These are phyloP conservation scores for Chromoteleia sp. DNA, from an alignment of 2,888 invertebrate genomes.

Conservation along the genomic window DNA sequence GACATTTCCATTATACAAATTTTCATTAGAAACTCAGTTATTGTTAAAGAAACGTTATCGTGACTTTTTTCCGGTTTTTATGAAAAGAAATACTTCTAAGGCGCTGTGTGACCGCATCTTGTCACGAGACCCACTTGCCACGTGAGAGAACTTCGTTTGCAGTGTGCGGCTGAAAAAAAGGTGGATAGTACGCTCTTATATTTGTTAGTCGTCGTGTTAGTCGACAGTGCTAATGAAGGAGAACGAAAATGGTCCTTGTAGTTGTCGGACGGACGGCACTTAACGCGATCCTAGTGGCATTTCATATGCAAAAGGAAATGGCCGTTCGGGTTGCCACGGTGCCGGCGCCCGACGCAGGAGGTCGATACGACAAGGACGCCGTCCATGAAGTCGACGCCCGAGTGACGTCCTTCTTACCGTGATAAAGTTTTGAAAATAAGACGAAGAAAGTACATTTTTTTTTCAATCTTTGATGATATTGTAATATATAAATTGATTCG, in stretches of 20 bases:
- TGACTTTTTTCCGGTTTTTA: constrained; percentile 1
- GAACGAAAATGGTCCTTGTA: constrained; percentile 51
- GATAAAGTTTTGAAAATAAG: background rate
- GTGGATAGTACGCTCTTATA: constrained; percentile 17
- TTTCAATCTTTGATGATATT: no score
- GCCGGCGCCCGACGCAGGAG: constrained; percentile 79
- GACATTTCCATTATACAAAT: background rate
- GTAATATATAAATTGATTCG: no score
- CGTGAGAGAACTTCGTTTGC: constrained; percentile 16
- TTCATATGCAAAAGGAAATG: constrained; percentile 70
- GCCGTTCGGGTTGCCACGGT: constrained; percentile 80
- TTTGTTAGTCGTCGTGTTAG: constrained; percentile 12
- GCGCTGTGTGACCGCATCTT: constrained; percentile 11
- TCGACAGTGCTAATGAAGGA: constrained; percentile 53
- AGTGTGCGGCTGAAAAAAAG: constrained; percentile 22
- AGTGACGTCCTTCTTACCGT: constrained; percentile 44
- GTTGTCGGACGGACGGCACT: constrained; percentile 34
- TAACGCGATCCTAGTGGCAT: constrained; percentile 35
- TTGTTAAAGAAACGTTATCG: background rate
- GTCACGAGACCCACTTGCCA: constrained; percentile 11
- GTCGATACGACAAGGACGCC: constrained; percentile 81
- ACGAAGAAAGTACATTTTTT: background rate
- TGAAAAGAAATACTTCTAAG: constrained; percentile 3
- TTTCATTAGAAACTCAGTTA: no score
- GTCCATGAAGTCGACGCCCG: constrained; percentile 71